phyloP scores from a whole-genome alignment of 2,888 invertebrate species.

The Parasteatoda lunata region DNA sequence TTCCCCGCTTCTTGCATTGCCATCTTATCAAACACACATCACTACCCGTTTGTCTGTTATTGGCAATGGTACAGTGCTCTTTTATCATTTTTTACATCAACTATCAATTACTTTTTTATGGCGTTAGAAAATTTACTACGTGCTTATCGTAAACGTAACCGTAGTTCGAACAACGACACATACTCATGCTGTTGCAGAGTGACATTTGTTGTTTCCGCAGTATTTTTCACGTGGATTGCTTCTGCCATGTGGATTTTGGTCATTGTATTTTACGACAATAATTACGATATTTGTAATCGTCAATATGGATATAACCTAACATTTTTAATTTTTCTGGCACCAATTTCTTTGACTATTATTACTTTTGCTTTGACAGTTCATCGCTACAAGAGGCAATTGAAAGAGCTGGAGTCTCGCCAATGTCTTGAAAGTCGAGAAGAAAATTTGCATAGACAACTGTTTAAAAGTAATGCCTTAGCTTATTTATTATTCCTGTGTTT shows the following conservation, averaged over 20 bases:
- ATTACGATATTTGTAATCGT: slow-evolving; percentile 57
- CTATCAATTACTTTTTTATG: slow-evolving; percentile 68
- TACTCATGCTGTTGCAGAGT: slow-evolving; percentile 64
- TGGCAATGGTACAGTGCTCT: slow-evolving; percentile 68
- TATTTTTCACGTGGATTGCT: slow-evolving; percentile 66
- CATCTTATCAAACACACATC: slow-evolving; percentile 64
- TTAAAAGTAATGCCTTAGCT: slow-evolving; percentile 69
- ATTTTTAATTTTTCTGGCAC: slow-evolving; percentile 62
- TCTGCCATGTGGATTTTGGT: slow-evolving; percentile 47
- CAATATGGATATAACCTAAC: slow-evolving; percentile 61
- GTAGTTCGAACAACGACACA: slow-evolving; percentile 15
- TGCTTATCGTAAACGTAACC: slow-evolving; percentile 50
- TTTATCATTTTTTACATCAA: slow-evolving; percentile 63
- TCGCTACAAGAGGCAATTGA: slow-evolving; percentile 54
- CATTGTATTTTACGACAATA: slow-evolving; percentile 51
- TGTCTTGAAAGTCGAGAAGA: slow-evolving; percentile 68
- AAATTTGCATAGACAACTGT: slow-evolving; percentile 65
- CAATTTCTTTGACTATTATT: slow-evolving; percentile 49
- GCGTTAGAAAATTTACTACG: slow-evolving; percentile 67
- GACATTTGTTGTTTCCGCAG: slow-evolving; percentile 45
- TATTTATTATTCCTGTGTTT: slow-evolving; percentile 67
- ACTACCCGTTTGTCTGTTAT: slow-evolving; percentile 58
- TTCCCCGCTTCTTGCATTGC: slow-evolving; percentile 67
- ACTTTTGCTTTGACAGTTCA: slow-evolving; percentile 58
- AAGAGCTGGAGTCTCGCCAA: slow-evolving; percentile 54